These are phyloP conservation scores for Nerophis lumbriciformis DNA, from an alignment of 2,113 vertebrate species.

Conservation along the genomic window DNA sequence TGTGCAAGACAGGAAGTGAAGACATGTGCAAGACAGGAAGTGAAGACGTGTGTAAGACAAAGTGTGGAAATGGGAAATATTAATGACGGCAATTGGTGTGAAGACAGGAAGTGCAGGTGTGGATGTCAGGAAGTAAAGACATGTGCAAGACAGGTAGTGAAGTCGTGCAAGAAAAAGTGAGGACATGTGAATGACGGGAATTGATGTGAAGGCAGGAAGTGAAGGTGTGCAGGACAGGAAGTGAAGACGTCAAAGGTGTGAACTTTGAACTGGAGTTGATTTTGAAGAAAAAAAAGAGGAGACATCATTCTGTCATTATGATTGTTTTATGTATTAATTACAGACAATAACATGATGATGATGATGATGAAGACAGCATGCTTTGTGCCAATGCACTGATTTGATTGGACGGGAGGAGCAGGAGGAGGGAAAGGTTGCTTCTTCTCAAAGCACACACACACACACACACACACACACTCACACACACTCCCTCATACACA, in stretches of 20 bases:
- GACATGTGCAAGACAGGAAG: no score
- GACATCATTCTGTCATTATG: background rate
- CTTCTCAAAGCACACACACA: background rate
- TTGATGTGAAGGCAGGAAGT: no score
- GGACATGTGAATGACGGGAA: no score
- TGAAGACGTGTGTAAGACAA: background rate
- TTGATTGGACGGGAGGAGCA: background rate
- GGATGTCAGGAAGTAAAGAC: no score
- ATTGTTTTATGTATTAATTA: background rate
- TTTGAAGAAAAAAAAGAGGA: background rate
- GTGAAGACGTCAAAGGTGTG: no score
- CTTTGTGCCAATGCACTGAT: background rate
- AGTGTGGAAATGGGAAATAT: background rate
- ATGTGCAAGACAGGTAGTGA: background rate
- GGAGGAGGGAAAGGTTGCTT: background rate
- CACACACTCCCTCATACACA: background rate
- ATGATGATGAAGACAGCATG: no score
- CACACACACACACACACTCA: background rate
- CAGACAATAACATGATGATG: background rate
- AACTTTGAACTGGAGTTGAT: no score
- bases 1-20: no score
- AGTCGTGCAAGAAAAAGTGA: background rate
- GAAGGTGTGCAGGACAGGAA: no score
- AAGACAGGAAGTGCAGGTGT: no score
- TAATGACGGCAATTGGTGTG: no score